Conservation (phyloP, 2,113 vertebrate species). For the Felis catus region F.catus_Fca126_mat1.0 CM031420.1:146072001-146072500, state of each 20-base stretch:
- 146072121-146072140: background rate
- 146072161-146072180: background rate
- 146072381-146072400: background rate
- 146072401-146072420: background rate
- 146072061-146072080: too few species aligned
- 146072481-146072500: background rate
- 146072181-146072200: background rate
- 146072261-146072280: background rate
- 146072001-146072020: background rate
- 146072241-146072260: background rate
- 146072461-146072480: background rate
- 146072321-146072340: background rate
- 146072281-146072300: background rate
- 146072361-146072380: background rate
- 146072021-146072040: background rate
- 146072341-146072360: background rate
- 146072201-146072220: background rate
- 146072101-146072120: background rate
- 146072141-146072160: background rate
- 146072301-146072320: background rate
- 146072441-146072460: background rate
- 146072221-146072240: background rate
- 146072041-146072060: background rate
- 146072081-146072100: background rate
- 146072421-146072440: background rate